Percentiles rank a stretch among this genome's conserved stretches.
Evolutionary conservation across 2,888 invertebrate genomes (phyloP).

Genomic region (Ophion slaviceki): DNA sequence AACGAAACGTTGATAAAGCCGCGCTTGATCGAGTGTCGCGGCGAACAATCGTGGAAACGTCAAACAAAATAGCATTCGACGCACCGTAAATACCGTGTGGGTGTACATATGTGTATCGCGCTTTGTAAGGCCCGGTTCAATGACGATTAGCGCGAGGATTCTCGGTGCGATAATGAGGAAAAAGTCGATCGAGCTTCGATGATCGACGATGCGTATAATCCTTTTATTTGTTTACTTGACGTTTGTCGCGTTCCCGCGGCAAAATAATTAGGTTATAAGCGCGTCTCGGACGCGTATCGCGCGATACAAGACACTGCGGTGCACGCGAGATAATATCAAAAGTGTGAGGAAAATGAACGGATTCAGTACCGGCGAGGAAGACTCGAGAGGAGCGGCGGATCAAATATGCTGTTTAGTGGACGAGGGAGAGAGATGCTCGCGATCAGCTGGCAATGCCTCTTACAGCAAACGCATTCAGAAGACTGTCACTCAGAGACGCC

Average conservation of each 20-base stretch:
- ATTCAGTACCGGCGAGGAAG: conserved; percentile 96
- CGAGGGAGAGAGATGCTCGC: conserved; percentile 93
- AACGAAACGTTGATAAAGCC: too few species aligned
- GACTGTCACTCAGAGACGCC: conserved; percentile 94
- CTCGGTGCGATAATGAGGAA: conserved; percentile 24
- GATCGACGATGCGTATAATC: conserved; percentile 53
- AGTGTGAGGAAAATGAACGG: conserved; percentile 89
- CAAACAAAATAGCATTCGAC: not conserved
- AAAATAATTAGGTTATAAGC: conserved; percentile 39
- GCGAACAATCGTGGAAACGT: not conserved
- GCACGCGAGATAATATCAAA: not conserved
- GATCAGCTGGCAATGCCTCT: conserved; percentile 96
- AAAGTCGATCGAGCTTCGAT: conserved; percentile 22
- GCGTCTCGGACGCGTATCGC: not conserved
- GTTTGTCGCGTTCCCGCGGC: conserved; percentile 2
- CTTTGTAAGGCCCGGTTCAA: conserved; percentile 31
- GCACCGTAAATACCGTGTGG: not conserved
- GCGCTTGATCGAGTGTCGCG: not conserved
- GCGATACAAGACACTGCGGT: not conserved
- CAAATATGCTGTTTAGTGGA: conserved; percentile 97
- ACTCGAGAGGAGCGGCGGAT: conserved; percentile 94
- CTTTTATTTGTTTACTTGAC: conserved; percentile 42
- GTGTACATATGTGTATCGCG: not conserved
- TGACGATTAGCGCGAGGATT: conserved; percentile 21
- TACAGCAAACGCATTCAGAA: conserved; percentile 99